Percentiles rank a stretch among this genome's conserved stretches.
These are phyloP conservation scores for Pongo pygmaeus DNA, from an alignment of 2,113 vertebrate genomes.

Conservation along the genomic window DNA sequence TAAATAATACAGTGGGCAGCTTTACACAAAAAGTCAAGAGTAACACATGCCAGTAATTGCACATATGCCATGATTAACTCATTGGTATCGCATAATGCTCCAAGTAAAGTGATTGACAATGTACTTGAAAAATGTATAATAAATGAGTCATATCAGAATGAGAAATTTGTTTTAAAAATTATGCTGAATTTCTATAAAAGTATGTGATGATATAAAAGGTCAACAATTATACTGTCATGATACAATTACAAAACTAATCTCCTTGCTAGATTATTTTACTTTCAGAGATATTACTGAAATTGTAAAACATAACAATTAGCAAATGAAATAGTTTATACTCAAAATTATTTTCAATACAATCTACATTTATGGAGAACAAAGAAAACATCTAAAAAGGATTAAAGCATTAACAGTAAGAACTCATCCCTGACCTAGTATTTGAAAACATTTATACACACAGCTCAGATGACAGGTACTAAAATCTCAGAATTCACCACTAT, in stretches of 20 bases:
- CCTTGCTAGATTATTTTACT: slow-evolving; percentile 45
- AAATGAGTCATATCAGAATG: slow-evolving; percentile 37
- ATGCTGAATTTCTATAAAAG: slow-evolving; percentile 34
- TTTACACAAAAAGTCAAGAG: slow-evolving; percentile 43
- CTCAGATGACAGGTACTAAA: too few species aligned
- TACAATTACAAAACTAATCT: slow-evolving; percentile 44
- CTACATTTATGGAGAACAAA: slow-evolving; percentile 5
- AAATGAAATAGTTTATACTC: slow-evolving; percentile 33
- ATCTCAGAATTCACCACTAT: too few species aligned
- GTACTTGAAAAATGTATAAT: slow-evolving; percentile 32
- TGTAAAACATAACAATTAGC: slow-evolving; percentile 27
- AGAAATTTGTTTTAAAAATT: not conserved
- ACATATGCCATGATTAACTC: slow-evolving; percentile 29
- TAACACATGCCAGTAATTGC: slow-evolving; percentile 35
- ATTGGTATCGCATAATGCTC: not conserved
- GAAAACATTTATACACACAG: not conserved
- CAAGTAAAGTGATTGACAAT: slow-evolving; percentile 47
- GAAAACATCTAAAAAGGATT: not conserved
- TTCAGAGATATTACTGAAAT: not conserved
- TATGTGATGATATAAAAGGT: slow-evolving; percentile 13
- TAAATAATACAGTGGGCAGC: slow-evolving; percentile 30
- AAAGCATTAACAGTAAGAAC: not conserved
- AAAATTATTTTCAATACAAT: not conserved
- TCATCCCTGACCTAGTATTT: not conserved
- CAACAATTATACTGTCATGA: slow-evolving; percentile 49